phyloP scores from a whole-genome alignment of 1,140 invertebrate genomes.

The Dreissena polymorpha region DNA sequence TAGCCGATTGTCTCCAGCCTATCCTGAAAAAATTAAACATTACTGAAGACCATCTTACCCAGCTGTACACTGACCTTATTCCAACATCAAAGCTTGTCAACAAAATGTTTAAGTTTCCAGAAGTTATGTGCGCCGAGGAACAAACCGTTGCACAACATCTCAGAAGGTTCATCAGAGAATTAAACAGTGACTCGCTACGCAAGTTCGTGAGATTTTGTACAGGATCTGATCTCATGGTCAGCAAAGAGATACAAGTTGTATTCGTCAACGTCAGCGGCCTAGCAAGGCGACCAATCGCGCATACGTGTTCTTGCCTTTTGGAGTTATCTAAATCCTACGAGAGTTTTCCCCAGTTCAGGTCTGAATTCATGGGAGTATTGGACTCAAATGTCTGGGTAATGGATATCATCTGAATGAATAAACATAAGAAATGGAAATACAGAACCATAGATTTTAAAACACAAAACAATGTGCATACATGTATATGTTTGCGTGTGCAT shows the following conservation, averaged over 20 bases:
- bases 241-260: slow-evolving; percentile 37
- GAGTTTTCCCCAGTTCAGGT: slow-evolving; percentile 44
- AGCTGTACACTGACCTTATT: slow-evolving; percentile 38
- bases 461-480: not conserved
- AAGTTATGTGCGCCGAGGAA: slow-evolving; percentile 35
- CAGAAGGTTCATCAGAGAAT: slow-evolving; percentile 38
- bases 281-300: slow-evolving; percentile 42
- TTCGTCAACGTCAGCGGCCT: slow-evolving; percentile 47
- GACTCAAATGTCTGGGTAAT: slow-evolving; percentile 47
- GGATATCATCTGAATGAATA: slow-evolving; percentile 40
- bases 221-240: slow-evolving; percentile 46
- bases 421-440: not conserved
- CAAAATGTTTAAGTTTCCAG: slow-evolving; percentile 38
- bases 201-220: slow-evolving; percentile 48
- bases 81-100: slow-evolving; percentile 43
- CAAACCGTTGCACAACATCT: slow-evolving; percentile 32
- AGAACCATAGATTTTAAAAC: not conserved
- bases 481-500: not conserved
- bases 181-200: slow-evolving; percentile 7
- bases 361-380: slow-evolving; percentile 37
- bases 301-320: slow-evolving; percentile 50
- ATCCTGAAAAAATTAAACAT: slow-evolving; percentile 24
- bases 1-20: slow-evolving; percentile 41
- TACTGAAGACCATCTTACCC: slow-evolving; percentile 31
- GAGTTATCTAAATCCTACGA: slow-evolving; percentile 45